These are phyloP conservation scores for Caranx ignobilis DNA, from an alignment of 2,113 vertebrate species.

Conservation along the genomic window DNA sequence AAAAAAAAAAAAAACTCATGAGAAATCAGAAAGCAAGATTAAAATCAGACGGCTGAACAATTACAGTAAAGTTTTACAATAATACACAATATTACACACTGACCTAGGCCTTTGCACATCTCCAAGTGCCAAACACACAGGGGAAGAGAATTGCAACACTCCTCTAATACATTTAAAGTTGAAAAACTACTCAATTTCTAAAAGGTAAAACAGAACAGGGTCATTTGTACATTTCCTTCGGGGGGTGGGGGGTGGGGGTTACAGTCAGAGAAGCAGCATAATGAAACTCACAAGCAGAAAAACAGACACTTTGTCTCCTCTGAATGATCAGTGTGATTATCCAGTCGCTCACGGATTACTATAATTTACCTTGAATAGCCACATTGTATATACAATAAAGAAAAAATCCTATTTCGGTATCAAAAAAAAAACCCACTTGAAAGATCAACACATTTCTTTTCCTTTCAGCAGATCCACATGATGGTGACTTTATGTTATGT, in stretches of 20 bases:
- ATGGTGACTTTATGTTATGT: slow-evolving; percentile 1
- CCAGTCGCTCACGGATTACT: neutral
- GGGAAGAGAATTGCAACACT: slow-evolving; percentile 68
- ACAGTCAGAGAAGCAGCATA: neutral
- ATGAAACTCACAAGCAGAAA: slow-evolving; percentile 27
- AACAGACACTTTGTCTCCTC: slow-evolving; percentile 9
- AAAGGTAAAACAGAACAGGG: slow-evolving; percentile 8
- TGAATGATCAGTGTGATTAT: slow-evolving; percentile 4
- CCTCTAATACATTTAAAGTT: slow-evolving; percentile 37
- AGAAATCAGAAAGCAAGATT: slow-evolving; percentile 69
- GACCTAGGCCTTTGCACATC: slow-evolving; percentile 64
- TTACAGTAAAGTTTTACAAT: slow-evolving; percentile 82
- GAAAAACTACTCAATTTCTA: slow-evolving; percentile 22
- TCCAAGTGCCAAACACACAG: slow-evolving; percentile 73
- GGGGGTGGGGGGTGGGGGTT: slow-evolving; percentile 9
- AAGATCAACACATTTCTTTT: slow-evolving; percentile 9
- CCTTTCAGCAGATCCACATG: neutral
- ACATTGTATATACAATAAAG: neutral
- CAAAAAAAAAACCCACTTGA: neutral
- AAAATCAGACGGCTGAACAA: slow-evolving; percentile 78
- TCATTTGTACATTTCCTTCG: slow-evolving; percentile 26
- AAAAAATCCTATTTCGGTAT: neutral
- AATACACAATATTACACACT: slow-evolving; percentile 84
- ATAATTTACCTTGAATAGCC: slow-evolving; percentile 3
- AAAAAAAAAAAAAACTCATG: slow-evolving; percentile 63